Evolutionary conservation across 2,113 vertebrate genomes (phyloP), one percentile per base, ranked within the genome.

Genomic region (Ptychochromis oligacanthus): DNA sequence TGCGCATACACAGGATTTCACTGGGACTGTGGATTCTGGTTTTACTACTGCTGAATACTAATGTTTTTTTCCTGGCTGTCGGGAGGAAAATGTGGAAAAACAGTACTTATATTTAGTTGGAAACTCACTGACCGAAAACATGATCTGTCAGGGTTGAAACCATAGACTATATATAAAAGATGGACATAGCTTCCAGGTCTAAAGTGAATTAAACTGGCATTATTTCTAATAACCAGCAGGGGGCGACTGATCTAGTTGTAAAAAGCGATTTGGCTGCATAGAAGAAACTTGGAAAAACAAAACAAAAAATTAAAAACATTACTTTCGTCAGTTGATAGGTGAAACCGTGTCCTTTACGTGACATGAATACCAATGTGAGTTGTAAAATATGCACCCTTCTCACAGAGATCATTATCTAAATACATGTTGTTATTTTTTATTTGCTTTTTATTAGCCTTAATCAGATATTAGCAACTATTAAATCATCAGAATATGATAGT

Each of bases 161-260:
- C 65, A 72, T 72, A 72, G 43, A 46, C 65, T 70, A 22, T 28
- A 52, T 52, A 31, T 52, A 70, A 70, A 70, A 72, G 65, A 72
- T 31, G 65, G 26, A 1, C 2, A 3, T 20, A 20, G 43, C 24
- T 72, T 72, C 17, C 17, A 70, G 43, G 10, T 70, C 7, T 72
- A 5, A 52, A 72, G 43, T 72, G 65, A 72, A 31, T 28, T 70
- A 70, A 26, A 15, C 17, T 52, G 65, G 43, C 17, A 31, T 72
- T 20, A 31, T 72, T 43, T 72, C 43, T 72, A 52, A 52, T 31
- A 43, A 52, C 28, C 65, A 52, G 43, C 65, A 72, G 11, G 65
- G 43, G 65, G 43, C 49, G 65, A 72, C 24, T 26, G 26, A 72
- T 52, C 17, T 52, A 28, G 65, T 2, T n/a, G 20, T 55, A n/a